These are phyloP conservation scores for Tethya wilhelma DNA, from an alignment of 37 sponge, comb jelly and placozoan genomes.

Conservation along the genomic window DNA sequence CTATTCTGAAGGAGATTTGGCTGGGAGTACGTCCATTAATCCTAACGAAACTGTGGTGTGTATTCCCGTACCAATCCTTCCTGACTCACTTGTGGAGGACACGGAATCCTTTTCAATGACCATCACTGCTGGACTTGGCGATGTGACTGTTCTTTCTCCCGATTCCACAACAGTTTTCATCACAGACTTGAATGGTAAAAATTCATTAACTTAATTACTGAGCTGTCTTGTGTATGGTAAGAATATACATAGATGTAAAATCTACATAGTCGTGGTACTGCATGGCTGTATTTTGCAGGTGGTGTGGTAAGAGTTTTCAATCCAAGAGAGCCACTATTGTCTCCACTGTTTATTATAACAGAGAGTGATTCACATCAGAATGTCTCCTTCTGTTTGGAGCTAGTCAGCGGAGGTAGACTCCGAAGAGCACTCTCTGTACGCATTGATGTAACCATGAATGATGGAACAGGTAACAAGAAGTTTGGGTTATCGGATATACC, in stretches of 20 bases:
- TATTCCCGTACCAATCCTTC: not conserved
- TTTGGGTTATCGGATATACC: too few relatives aligned
- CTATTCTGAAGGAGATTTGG: not conserved
- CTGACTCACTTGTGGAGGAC: not conserved
- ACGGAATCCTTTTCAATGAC: not conserved
- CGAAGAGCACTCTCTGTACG: too few relatives aligned
- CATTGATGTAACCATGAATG: too few relatives aligned
- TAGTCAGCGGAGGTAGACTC: too few relatives aligned
- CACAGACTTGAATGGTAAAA: conserved; percentile 7
- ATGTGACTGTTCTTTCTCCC: not conserved
- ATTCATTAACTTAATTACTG: too few relatives aligned
- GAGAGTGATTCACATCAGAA: not conserved
- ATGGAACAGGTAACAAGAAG: too few relatives aligned
- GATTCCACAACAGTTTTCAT: not conserved
- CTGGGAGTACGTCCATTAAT: not conserved
- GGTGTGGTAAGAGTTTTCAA: not conserved
- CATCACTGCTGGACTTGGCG: not conserved
- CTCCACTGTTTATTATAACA: not conserved
- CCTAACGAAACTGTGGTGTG: not conserved
- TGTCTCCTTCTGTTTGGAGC: too few relatives aligned
- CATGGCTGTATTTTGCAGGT: not conserved
- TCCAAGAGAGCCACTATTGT: not conserved
- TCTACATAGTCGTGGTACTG: not conserved
- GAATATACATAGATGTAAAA: not conserved
- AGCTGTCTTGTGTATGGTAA: not conserved